phyloP scores from a whole-genome alignment of 1,140 invertebrate species.

The Brachionus koreanus region DNA sequence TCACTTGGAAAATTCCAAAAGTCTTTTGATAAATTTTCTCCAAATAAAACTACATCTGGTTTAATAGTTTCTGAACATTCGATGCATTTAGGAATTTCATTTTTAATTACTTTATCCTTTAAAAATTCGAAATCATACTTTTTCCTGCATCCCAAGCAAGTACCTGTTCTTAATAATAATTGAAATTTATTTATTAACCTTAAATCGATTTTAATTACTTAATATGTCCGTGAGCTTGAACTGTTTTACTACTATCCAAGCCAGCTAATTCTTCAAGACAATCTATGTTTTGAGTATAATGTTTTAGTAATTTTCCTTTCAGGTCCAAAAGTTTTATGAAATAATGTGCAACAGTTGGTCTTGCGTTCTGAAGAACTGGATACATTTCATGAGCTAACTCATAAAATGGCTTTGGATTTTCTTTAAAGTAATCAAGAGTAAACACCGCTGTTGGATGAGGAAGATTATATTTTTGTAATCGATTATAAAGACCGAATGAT shows the following conservation, averaged over 20 bases:
- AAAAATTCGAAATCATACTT: constrained; percentile 1
- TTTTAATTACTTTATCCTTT: constrained; percentile 8
- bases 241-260: constrained; percentile 75
- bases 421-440: constrained; percentile 20
- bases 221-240: constrained; percentile 91
- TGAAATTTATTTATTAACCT: not conserved
- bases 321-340: constrained; percentile 32
- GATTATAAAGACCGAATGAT: constrained; percentile 59
- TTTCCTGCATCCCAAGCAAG: constrained; percentile 30
- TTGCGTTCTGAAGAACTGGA: constrained; percentile 70
- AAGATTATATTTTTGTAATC: constrained; percentile 7
- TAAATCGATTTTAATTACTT: constrained; percentile 47
- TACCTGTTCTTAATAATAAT: not conserved
- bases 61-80: constrained; percentile 54
- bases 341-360: constrained; percentile 41
- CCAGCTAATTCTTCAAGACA: constrained; percentile 81
- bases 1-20: constrained; percentile 57
- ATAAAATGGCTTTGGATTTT: constrained; percentile 45
- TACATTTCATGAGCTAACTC: constrained; percentile 84
- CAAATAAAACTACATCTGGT: constrained; percentile 60
- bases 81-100: constrained; percentile 41
- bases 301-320: constrained; percentile 29
- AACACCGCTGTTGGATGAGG: constrained; percentile 18
- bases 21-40: constrained; percentile 56
- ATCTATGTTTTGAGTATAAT: constrained; percentile 76